Base-by-base conservation (phyloP, 1,140 invertebrate species). In the Holotrichia oblita region DNA sequence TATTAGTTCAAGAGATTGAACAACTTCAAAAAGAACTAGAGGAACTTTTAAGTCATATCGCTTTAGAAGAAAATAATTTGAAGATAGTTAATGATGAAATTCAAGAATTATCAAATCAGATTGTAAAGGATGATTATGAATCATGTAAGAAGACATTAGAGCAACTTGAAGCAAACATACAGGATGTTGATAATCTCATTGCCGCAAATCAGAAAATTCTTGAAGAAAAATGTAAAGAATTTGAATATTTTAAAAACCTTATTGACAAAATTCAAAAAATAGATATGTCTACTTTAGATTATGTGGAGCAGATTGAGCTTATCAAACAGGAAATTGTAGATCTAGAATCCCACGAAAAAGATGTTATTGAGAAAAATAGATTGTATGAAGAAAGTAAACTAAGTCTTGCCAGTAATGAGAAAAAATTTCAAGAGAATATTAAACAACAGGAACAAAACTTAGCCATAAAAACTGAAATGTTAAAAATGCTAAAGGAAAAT, bases 51-150 rank as follows among this genome's bases (percentile, higher is more conserved):
- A 27, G 14, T 69, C 8, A 34, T 34, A 8, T 34, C 12, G 20
- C 61, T 12, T 27, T 27, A 9, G 17, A 69, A 22, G 61, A 69
- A 34, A 17, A 69, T 8, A 24, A 69, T 27, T 69, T 69, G 61
- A 69, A 34, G 6, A 17, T 10, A 2, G 7, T 69, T 3, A 69
- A 69, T 69, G 61, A 69, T 7, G 20, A 69, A 69, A 69, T 69
- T 14, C 7, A 14, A 34, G 27, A 14, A 69, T 34, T 69, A 34
- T 24, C 20, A 22, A 20, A 69, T 69, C 61, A 69, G 22, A 20
- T 69, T 69, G 22, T 69, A 27, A 9, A 20, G 1, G 61, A 69
- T 69, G 61, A 69, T 69, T 24, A 27, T 69, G 61, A 69, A 69
- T 27, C 22, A 3, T 27, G 20, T 27, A 27, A 22, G 8, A 69